Evolutionary conservation across 2,888 invertebrate genomes (phyloP).

Genomic region (Pycnomerus fuliginosus): DNA sequence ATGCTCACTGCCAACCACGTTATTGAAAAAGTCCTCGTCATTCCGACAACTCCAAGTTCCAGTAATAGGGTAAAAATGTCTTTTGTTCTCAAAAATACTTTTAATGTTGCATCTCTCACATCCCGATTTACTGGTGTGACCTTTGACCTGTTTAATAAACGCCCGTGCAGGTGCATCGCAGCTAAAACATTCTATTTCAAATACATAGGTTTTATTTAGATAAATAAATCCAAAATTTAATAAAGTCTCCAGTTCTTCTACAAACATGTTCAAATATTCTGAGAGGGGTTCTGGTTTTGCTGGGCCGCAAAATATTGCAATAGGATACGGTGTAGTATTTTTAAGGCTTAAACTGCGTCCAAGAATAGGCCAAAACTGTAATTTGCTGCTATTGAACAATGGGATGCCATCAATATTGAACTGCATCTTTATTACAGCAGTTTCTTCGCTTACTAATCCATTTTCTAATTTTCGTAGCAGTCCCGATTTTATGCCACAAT

Average conservation of each 20-base stretch:
- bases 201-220: conserved; percentile 10
- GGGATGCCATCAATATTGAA: background rate
- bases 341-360: background rate
- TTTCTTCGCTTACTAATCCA: background rate
- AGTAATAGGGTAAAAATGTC: conserved; percentile 1
- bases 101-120: conserved; percentile 8
- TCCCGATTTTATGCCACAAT: background rate
- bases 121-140: conserved; percentile 7
- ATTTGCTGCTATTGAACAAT: background rate
- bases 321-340: background rate
- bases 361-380: background rate
- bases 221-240: background rate
- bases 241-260: background rate
- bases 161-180: conserved; percentile 12
- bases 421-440: background rate
- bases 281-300: background rate
- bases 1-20: background rate
- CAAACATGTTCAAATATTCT: background rate
- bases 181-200: conserved; percentile 2
- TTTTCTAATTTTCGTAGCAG: background rate
- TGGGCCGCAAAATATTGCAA: background rate
- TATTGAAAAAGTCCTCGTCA: conserved; percentile 1
- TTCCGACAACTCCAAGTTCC: background rate
- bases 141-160: conserved; percentile 5
- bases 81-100: conserved; percentile 1